Conservation (phyloP, 1,140 invertebrate genomes). For the Parapsyche elsis region DNA sequence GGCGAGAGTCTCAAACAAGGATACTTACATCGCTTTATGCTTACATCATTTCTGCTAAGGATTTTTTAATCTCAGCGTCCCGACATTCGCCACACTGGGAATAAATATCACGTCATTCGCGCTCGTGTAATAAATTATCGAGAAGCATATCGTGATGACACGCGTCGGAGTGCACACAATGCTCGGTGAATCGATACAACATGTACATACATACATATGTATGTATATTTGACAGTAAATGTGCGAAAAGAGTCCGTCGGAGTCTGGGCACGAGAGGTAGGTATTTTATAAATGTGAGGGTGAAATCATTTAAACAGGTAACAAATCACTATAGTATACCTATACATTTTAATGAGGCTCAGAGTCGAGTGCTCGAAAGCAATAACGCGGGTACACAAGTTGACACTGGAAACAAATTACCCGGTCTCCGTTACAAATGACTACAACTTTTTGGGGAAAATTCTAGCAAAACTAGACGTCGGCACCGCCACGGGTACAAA, state of each 20-base stretch:
- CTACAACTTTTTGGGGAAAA: conserved; percentile 22
- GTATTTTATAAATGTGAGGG: background rate
- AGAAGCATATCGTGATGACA: too few species aligned
- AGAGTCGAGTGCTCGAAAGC: conserved; percentile 6
- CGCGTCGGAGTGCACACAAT: too few species aligned
- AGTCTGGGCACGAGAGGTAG: background rate
- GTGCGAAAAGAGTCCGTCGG: too few species aligned
- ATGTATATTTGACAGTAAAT: too few species aligned
- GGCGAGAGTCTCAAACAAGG: conserved; percentile 35
- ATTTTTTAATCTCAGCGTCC: conserved; percentile 26
- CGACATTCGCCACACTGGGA: too few species aligned
- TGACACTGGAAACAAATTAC: conserved; percentile 41
- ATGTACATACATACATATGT: too few species aligned
- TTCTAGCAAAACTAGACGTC: background rate
- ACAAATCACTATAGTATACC: conserved; percentile 27
- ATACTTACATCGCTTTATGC: conserved; percentile 38
- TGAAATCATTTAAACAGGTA: conserved; percentile 22
- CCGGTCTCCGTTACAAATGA: conserved; percentile 36
- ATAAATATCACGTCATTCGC: too few species aligned
- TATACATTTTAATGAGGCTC: conserved; percentile 17
- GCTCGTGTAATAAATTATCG: too few species aligned
- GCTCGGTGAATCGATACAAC: too few species aligned
- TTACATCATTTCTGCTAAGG: conserved; percentile 38
- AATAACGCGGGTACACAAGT: conserved; percentile 21
- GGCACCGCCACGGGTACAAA: background rate